These are phyloP conservation scores for Ruditapes philippinarum DNA, from an alignment of 1,140 invertebrate genomes.

Conservation along the genomic window DNA sequence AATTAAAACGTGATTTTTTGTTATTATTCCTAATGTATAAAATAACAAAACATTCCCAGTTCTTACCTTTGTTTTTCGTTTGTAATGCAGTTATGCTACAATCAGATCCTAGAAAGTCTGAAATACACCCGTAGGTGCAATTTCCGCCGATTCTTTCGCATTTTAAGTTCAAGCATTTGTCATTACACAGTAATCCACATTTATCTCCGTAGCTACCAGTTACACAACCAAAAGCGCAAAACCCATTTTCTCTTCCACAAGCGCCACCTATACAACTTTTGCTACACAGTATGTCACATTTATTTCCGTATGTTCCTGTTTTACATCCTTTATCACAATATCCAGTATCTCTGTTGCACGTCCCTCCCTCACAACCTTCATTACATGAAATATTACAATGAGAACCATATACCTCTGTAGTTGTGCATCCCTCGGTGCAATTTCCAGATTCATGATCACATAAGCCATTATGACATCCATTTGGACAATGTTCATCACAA, in stretches of 20 bases:
- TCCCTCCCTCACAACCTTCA: not conserved
- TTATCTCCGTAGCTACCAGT: not conserved
- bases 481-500: not conserved
- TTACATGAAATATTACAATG: not conserved
- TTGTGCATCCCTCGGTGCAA: not conserved
- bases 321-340: not conserved
- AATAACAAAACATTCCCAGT: no score
- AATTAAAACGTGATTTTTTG: no score
- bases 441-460: constrained; percentile 3
- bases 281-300: not conserved
- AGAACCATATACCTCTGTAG: not conserved
- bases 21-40: no score
- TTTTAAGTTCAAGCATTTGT: not conserved
- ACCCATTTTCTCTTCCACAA: not conserved
- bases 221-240: not conserved
- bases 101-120: not conserved
- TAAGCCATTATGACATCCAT: not conserved
- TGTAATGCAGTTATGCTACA: no score
- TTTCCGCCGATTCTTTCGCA: not conserved
- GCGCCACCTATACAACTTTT: not conserved
- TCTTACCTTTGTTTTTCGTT: no score
- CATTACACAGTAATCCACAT: not conserved
- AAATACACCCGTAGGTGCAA: not conserved
- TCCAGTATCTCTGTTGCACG: not conserved
- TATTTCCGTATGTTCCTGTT: not conserved